Base-by-base conservation (phyloP, 1,140 invertebrate genomes). In the Lanistes nyassanus region DNA sequence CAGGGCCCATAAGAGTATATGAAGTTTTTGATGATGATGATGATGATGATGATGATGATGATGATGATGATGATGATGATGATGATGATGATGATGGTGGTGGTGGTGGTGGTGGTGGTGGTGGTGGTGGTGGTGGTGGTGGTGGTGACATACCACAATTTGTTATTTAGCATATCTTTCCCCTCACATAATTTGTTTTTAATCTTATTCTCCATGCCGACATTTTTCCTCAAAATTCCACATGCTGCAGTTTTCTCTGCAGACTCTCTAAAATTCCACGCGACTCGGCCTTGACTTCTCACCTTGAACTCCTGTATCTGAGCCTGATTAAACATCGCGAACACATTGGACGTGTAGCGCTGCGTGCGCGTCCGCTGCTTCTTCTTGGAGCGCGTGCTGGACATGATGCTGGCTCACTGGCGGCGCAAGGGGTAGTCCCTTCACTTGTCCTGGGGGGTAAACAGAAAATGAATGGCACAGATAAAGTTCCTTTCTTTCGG, bases 321-420 rank as follows among this genome's bases (percentile, higher is more conserved):
- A 0, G 96, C 97, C 86, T 99, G 97, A 89, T 98, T 97, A 90
- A 99, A 99, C 97, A 99, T 99, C 64, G 97, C 97, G 90, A 99
- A 99, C 0, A 99, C 97, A 94, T 99, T 99, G 58, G 97, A 98
- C 58, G 98, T 99, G 36, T 96, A 87, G n/a, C 90, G 76, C 82
- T 86, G 85, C 0, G 85, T 82, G 31, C 89, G 86, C 70, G 96
- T 96, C 65, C 97, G 93, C 90, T 98, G 98, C 47, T 83, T 83
- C 81, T 88, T 86, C 71, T 85, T 86, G 13, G 84, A 84, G 56
- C 82, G 81, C 92, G 97, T 97, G 74, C 95, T 93, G 79, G 96
- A 97, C 96, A 97, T 98, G 66, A 80, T 87, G 75, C 4, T 47
- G 55, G 16, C 13, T n/a, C 11, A 53, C 51, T 73, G 42, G 1